Percentiles rank a stretch among this genome's conserved stretches.
Conservation (phyloP, 2,888 invertebrate species). For the Poecilus cupreus region DNA sequence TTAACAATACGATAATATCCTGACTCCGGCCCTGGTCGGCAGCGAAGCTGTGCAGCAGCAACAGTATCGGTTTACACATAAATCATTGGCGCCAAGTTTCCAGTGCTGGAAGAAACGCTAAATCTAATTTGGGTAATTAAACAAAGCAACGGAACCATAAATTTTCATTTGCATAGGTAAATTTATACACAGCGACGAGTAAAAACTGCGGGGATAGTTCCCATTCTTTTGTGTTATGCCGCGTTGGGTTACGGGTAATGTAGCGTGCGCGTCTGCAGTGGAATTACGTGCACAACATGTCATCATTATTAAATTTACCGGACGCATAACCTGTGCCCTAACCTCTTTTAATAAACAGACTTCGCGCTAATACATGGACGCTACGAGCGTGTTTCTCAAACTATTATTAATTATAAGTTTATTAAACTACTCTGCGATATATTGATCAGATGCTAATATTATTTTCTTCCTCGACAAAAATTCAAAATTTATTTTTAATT, state of each 20-base stretch:
- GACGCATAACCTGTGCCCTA: neutral
- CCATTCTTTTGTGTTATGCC: slow-evolving; percentile 54
- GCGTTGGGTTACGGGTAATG: slow-evolving; percentile 50
- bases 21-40: too few relatives aligned
- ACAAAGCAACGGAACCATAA: slow-evolving; percentile 63
- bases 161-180: slow-evolving; percentile 63
- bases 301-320: slow-evolving; percentile 50
- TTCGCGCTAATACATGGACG: neutral
- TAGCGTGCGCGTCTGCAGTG: slow-evolving; percentile 27
- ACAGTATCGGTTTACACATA: slow-evolving; percentile 58
- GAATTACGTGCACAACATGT: slow-evolving; percentile 34
- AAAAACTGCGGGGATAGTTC: slow-evolving; percentile 56
- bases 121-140: slow-evolving; percentile 63
- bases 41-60: slow-evolving; percentile 32
- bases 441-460: slow-evolving; percentile 24
- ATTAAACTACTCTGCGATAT: neutral
- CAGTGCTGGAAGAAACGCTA: slow-evolving; percentile 57
- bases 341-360: slow-evolving; percentile 11
- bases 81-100: slow-evolving; percentile 53
- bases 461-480: neutral
- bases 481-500: slow-evolving; percentile 6
- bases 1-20: too few relatives aligned
- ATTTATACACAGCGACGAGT: slow-evolving; percentile 48
- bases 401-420: slow-evolving; percentile 28
- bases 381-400: neutral